Conservation (phyloP, 2,797 vertebrate genomes). For the Myoxocephalus aenaeus region DNA sequence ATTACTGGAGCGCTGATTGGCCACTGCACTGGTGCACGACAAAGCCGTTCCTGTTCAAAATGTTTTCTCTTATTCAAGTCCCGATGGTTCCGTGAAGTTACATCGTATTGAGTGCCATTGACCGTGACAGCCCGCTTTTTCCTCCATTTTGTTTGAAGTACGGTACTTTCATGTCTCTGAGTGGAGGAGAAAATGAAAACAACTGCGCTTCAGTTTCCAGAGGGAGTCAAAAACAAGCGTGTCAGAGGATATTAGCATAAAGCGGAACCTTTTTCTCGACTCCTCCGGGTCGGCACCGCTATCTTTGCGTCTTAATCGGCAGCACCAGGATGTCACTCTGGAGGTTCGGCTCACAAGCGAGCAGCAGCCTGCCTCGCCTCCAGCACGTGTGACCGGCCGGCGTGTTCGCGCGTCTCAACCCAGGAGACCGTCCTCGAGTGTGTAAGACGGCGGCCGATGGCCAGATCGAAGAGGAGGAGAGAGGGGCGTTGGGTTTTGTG, state of each 20-base stretch:
- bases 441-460: background rate
- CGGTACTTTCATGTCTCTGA: background rate
- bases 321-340: background rate
- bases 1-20: conserved; percentile 1
- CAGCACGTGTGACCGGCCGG: background rate
- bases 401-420: background rate
- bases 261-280: background rate
- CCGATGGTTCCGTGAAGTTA: background rate
- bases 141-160: conserved; percentile 14
- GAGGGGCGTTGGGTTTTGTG: background rate
- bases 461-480: background rate
- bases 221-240: conserved; percentile 17
- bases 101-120: conserved; percentile 1
- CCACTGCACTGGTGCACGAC: background rate
- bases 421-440: background rate
- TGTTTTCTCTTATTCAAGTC: conserved; percentile 5
- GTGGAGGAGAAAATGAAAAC: conserved; percentile 24
- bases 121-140: background rate
- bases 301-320: background rate
- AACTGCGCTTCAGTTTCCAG: conserved; percentile 6
- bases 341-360: background rate
- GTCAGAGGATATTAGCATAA: conserved; percentile 1
- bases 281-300: background rate
- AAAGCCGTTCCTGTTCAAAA: conserved; percentile 3
- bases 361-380: background rate